Base-by-base conservation (phyloP, 2,113 vertebrate species). In the Mesembrinibis cayennensis region DNA sequence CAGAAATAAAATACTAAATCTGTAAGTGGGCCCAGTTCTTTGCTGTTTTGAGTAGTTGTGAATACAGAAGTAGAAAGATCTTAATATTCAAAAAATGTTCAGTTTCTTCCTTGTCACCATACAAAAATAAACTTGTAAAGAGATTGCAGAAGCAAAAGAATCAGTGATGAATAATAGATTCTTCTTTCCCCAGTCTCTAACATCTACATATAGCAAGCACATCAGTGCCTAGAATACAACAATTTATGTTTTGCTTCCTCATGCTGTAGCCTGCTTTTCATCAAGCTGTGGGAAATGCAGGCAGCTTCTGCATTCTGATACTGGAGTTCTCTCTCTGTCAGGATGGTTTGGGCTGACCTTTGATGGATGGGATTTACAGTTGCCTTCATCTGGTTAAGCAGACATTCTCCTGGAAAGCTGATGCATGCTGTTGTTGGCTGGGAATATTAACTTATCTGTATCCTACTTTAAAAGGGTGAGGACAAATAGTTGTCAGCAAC, bases 161-260 rank as follows among this genome's bases (percentile, higher is more conserved):
- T 40, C 44, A 49, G 36, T 80, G 77, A 96, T 95, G 58, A 96
- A 96, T 95, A 94, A 96, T 88, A 90, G 84, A 93, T 93, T 85
- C 23, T 80, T 90, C 82, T 96, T 90, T 87, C 17, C 34, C 25
- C 19, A 21, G 44, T 82, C 49, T 87, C 56, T 87, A 76, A 72
- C 47, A 82, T 85, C n/a, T 91, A 65, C 49, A 34, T 79, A 10
- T 5, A 90, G 34, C 2, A 6, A 87, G 52, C 40, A 76, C 11
- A 5, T 82, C n/a, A 73, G 16, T 79, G 65, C 87, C 58, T 90
- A 26, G 49, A 85, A 85, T 66, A 76, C 50, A 90, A 40, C 25
- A 82, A 58, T 82, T 95, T 65, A 22, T 78, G 61, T 85, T 95
- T 73, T 82, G 15, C 58, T 84, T 91, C 40, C 44, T 66, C 85